Evolutionary conservation across 2,888 invertebrate genomes (phyloP).

Genomic region (Drosophila maculinotata): DNA sequence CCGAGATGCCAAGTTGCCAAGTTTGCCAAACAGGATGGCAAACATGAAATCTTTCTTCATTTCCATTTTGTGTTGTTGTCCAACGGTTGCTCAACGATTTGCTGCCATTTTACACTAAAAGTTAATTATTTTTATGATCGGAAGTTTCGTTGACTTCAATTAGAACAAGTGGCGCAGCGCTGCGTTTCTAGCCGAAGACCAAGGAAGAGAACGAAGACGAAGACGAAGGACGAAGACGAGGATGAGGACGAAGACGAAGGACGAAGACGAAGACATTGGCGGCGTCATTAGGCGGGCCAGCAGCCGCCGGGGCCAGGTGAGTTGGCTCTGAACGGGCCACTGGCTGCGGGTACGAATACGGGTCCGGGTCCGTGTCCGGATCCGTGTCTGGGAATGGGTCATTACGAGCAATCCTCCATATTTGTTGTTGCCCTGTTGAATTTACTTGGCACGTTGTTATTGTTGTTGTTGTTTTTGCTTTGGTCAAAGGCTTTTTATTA

Average conservation of each 20-base stretch:
- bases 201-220: not conserved
- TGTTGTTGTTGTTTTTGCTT: conserved; percentile 23
- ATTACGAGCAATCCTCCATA: conserved; percentile 40
- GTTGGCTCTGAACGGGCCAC: not conserved
- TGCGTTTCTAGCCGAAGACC: no score
- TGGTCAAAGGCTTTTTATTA: conserved; percentile 80
- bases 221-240: no score
- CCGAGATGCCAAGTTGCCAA: not conserved
- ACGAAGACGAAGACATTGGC: conserved; percentile 19
- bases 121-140: conserved; percentile 76
- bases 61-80: conserved; percentile 11
- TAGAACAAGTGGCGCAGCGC: conserved; percentile 68
- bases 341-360: not conserved
- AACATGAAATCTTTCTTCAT: conserved; percentile 31
- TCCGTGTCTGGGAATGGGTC: conserved; percentile 30
- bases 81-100: conserved; percentile 19
- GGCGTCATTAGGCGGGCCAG: conserved; percentile 33
- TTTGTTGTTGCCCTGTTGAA: conserved; percentile 28
- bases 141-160: conserved; percentile 76
- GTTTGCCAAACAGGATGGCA: not conserved
- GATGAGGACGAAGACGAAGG: no score
- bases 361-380: not conserved
- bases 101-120: conserved; percentile 55
- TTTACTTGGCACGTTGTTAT: conserved; percentile 21
- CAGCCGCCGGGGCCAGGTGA: conserved; percentile 31